Evolutionary conservation across 2,888 invertebrate genomes (phyloP).

Genomic region (Branchipolynoe longqiensis): DNA sequence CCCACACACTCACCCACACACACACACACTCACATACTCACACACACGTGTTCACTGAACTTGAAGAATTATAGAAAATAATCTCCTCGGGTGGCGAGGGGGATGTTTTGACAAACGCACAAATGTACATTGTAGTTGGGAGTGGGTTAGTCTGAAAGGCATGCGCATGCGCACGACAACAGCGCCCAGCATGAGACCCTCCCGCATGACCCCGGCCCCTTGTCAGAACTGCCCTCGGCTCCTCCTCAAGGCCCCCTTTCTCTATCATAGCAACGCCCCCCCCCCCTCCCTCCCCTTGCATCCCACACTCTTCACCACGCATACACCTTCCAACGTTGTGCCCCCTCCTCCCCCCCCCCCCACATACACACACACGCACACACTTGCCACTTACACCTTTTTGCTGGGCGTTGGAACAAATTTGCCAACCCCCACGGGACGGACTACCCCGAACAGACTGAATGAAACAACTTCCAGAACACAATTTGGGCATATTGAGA

Average conservation of each 20-base stretch:
- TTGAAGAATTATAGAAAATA: conserved; percentile 56
- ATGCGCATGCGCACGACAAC: conserved; percentile 7
- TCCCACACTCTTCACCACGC: conserved; percentile 5
- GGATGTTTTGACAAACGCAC: conserved; percentile 58
- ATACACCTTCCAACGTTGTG: no score
- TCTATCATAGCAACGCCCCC: no score
- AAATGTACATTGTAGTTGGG: conserved; percentile 55
- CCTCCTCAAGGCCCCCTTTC: no score
- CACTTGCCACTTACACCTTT: neutral
- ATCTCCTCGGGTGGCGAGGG: conserved; percentile 49
- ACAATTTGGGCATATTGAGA: conserved; percentile 40
- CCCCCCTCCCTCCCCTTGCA: neutral
- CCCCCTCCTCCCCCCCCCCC: neutral
- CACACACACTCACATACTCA: no score
- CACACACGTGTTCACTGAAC: conserved; percentile 23
- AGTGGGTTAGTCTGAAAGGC: conserved; percentile 46
- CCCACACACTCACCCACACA: neutral
- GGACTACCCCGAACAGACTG: conserved; percentile 16
- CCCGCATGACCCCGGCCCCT: conserved; percentile 33
- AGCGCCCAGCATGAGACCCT: conserved; percentile 40
- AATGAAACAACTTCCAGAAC: conserved; percentile 30
- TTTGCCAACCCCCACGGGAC: conserved; percentile 34
- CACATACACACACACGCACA: neutral
- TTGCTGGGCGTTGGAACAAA: conserved; percentile 9
- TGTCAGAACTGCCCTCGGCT: neutral